phyloP scores from a whole-genome alignment of 1,140 invertebrate genomes.

The Brachionus calyciflorus region DNA sequence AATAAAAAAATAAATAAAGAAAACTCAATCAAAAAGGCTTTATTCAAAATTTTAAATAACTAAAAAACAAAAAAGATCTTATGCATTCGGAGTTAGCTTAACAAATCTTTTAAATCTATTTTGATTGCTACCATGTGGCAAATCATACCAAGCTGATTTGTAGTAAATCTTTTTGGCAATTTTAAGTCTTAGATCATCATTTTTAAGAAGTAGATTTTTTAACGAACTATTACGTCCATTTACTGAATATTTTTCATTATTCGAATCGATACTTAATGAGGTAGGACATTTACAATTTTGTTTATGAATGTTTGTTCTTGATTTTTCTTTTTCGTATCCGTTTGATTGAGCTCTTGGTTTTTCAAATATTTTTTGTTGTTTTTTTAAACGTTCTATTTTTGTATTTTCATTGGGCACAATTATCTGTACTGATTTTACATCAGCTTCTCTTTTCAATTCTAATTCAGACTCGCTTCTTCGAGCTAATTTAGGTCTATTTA shows the following conservation, averaged over 20 bases:
- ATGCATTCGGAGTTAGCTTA: conserved; percentile 30
- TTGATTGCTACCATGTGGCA: conserved; percentile 26
- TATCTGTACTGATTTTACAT: neutral
- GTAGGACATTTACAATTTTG: neutral
- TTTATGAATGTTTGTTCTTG: neutral
- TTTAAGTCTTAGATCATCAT: neutral
- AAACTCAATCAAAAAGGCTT: too few relatives aligned
- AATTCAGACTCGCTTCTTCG: neutral
- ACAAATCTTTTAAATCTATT: conserved; percentile 24
- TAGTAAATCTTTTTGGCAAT: conserved; percentile 39
- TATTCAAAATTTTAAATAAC: too few relatives aligned
- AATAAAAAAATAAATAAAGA: too few relatives aligned
- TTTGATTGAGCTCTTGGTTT: neutral
- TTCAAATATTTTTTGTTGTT: neutral
- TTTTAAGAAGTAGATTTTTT: conserved; percentile 11
- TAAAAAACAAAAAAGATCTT: neutral
- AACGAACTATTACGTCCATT: conserved; percentile 6
- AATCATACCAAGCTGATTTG: conserved; percentile 34
- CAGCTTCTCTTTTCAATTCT: neutral
- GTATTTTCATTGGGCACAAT: neutral
- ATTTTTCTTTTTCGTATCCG: neutral
- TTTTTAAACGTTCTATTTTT: neutral
- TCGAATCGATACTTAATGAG: conserved; percentile 2
- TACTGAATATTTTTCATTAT: neutral
- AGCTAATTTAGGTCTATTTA: neutral